A percentile compares a stretch with the other conserved stretches of the same genome.
Evolutionary conservation across 2,797 vertebrate species (phyloP).

Genomic region (Takifugu rubripes): DNA sequence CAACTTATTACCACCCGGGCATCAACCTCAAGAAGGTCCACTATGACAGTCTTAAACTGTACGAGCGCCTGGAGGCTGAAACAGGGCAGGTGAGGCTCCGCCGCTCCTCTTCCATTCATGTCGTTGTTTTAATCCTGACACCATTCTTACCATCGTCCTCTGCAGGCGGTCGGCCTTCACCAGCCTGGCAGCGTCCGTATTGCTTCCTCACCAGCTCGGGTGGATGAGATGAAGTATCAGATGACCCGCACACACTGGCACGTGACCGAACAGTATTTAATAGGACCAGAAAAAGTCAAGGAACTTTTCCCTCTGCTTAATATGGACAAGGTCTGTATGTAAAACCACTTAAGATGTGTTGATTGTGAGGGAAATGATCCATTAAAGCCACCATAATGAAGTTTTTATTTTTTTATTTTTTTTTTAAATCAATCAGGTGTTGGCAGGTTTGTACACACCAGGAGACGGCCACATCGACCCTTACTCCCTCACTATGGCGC

Average conservation of each 20-base stretch:
- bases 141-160: not conserved
- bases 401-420: not conserved
- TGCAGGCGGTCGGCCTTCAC: constrained; percentile 90
- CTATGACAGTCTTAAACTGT: constrained; percentile 92
- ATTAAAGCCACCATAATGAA: not conserved
- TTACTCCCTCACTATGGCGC: constrained; percentile 95
- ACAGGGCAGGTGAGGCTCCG: constrained; percentile 86
- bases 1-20: constrained; percentile 95
- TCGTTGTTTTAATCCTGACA: no score
- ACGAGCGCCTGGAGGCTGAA: constrained; percentile 89
- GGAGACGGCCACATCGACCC: constrained; percentile 98
- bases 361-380: not conserved
- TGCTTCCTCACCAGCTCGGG: constrained; percentile 84
- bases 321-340: constrained; percentile 80
- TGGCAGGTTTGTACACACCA: constrained; percentile 93
- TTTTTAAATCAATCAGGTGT: constrained; percentile 71
- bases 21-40: constrained; percentile 98
- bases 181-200: constrained; percentile 93
- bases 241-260: constrained; percentile 93
- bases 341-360: not conserved
- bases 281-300: constrained; percentile 86
- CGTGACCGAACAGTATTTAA: constrained; percentile 83
- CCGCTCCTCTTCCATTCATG: not conserved
- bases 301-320: constrained; percentile 91
- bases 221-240: constrained; percentile 96